A percentile compares a stretch with the other conserved stretches of the same genome.
These are phyloP conservation scores for Agrotis ipsilon DNA, from an alignment of 2,888 invertebrate species.

Conservation along the genomic window DNA sequence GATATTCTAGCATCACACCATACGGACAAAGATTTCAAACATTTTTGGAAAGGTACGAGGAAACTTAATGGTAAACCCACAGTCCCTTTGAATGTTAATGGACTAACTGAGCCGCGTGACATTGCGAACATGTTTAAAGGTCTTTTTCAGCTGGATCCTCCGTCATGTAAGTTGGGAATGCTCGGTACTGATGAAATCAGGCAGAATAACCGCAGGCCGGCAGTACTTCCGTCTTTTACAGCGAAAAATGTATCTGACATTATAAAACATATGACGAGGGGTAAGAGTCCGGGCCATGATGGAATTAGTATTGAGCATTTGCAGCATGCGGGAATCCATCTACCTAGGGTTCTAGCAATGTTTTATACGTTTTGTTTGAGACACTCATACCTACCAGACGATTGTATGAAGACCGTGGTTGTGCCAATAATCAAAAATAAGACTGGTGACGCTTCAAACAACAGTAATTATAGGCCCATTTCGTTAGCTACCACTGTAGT, in stretches of 20 bases:
- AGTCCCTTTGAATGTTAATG: not conserved
- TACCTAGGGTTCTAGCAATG: not conserved
- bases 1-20: not conserved
- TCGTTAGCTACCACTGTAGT: not conserved
- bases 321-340: not conserved
- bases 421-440: conserved; percentile 1
- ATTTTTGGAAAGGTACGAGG: not conserved
- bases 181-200: not conserved
- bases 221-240: not conserved
- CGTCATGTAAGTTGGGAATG: not conserved
- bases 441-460: not conserved
- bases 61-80: not conserved
- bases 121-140: not conserved
- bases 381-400: too few relatives aligned
- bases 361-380: too few relatives aligned
- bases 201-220: not conserved
- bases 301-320: not conserved
- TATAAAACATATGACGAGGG: not conserved
- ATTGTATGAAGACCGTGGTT: not conserved
- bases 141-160: not conserved
- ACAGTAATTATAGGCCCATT: not conserved
- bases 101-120: not conserved
- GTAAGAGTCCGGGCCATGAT: not conserved
- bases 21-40: not conserved
- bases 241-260: not conserved